Percentiles rank a stretch among this genome's conserved stretches.
phyloP scores from a whole-genome alignment of 2,888 invertebrate species.

The Thymelicus acteon region DNA sequence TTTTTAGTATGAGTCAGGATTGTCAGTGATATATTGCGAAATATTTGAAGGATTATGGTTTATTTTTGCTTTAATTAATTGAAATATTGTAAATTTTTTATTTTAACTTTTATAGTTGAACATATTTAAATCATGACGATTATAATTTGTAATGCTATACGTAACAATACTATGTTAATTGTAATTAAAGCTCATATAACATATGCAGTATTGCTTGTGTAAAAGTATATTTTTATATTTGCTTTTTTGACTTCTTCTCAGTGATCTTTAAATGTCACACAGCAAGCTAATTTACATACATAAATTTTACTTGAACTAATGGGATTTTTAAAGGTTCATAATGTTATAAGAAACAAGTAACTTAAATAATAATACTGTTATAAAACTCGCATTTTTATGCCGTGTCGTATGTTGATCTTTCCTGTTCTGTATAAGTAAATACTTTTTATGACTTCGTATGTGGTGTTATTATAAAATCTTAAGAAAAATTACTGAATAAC shows the following conservation, averaged over 20 bases:
- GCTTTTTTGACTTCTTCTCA: neutral
- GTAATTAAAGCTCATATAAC: neutral
- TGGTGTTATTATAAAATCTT: too few species aligned
- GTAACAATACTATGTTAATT: neutral
- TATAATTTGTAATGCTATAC: constrained; percentile 1
- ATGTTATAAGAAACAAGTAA: too few species aligned
- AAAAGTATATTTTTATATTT: constrained; percentile 8
- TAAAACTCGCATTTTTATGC: too few species aligned
- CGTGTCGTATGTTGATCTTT: too few species aligned
- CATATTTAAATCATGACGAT: neutral
- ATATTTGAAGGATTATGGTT: neutral
- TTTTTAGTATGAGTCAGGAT: neutral
- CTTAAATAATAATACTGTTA: too few species aligned
- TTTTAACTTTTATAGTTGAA: neutral
- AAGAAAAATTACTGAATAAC: too few species aligned
- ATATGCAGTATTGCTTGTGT: neutral
- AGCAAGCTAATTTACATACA: too few species aligned
- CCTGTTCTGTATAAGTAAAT: too few species aligned
- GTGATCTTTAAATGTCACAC: too few species aligned
- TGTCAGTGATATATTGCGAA: neutral
- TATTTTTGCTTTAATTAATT: neutral
- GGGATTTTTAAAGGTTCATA: too few species aligned
- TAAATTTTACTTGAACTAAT: too few species aligned
- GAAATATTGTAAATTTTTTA: neutral
- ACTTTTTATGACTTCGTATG: too few species aligned